phyloP scores from a whole-genome alignment of 1,140 invertebrate genomes.

The Glossosoma conforme region DNA sequence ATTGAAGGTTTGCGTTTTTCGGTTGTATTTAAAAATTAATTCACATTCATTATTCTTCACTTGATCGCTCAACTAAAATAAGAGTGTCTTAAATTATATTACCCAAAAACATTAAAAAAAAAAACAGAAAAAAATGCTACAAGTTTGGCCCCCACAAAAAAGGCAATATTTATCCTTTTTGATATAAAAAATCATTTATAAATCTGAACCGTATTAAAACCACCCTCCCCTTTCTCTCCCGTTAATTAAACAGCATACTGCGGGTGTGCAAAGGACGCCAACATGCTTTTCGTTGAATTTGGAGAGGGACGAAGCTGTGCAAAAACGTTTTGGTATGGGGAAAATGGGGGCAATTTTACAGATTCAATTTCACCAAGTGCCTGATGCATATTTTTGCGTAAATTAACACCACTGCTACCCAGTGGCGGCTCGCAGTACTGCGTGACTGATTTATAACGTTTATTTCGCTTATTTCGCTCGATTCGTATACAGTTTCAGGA shows the following conservation, averaged over 20 bases:
- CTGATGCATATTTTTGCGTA: conserved; percentile 33
- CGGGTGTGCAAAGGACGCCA: conserved; percentile 10
- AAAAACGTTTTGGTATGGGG: no score
- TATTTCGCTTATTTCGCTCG: no score
- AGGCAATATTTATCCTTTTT: conserved; percentile 21
- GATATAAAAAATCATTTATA: conserved; percentile 28
- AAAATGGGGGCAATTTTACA: conserved; percentile 30
- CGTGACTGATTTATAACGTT: conserved; percentile 23
- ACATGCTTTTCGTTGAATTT: no score
- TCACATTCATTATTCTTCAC: no score
- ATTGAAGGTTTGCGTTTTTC: no score
- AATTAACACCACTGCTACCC: conserved; percentile 27
- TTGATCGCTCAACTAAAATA: no score
- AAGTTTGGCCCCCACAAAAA: conserved; percentile 5
- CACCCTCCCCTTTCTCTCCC: conserved; percentile 24
- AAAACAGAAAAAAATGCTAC: conserved; percentile 1
- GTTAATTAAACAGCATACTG: conserved; percentile 31
- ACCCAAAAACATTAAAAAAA: no score
- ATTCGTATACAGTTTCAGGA: no score
- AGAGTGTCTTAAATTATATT: no score
- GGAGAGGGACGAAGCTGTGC: no score
- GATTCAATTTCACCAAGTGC: conserved; percentile 33
- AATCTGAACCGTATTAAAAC: conserved; percentile 29
- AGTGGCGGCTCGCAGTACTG: conserved; percentile 15
- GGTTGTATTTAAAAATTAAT: no score